Conservation (phyloP, 2,113 vertebrate genomes). For the Paramisgurnus dabryanus region DNA sequence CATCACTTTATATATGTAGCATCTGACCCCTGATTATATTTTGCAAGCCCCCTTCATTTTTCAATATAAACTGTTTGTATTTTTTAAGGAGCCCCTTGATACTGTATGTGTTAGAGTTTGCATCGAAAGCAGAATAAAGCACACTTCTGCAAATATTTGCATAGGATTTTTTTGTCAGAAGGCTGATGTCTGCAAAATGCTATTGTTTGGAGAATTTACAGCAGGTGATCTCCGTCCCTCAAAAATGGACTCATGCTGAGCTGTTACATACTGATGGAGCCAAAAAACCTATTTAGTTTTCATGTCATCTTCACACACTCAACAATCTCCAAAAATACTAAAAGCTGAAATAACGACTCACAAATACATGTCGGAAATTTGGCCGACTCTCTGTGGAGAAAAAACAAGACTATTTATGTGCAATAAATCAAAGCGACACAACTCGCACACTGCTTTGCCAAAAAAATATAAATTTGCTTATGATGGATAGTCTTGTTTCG, state of each 20-base stretch:
- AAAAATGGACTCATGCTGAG: background rate
- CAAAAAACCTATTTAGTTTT: background rate
- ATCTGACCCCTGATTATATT: too few species aligned
- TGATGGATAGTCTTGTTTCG: slow-evolving; percentile 13
- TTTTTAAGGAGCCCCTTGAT: too few species aligned
- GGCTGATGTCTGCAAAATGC: background rate
- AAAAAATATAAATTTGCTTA: background rate
- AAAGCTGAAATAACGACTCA: background rate
- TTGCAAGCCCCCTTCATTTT: too few species aligned
- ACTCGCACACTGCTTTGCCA: background rate
- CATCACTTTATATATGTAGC: too few species aligned
- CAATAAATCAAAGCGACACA: slow-evolving; percentile 23
- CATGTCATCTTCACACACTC: background rate
- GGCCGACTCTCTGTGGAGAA: background rate
- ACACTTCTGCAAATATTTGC: too few species aligned
- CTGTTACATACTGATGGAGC: too few species aligned
- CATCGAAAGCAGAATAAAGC: too few species aligned
- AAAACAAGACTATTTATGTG: background rate
- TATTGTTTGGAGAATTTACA: background rate
- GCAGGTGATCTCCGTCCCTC: background rate
- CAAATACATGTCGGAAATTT: background rate
- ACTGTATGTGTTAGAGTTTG: too few species aligned
- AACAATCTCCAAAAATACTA: background rate
- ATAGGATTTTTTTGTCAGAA: background rate
- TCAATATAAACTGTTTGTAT: too few species aligned